Percentiles rank a stretch among this genome's conserved stretches.
phyloP scores from a whole-genome alignment of 2,113 vertebrate genomes.

The Ptychochromis oligacanthus region DNA sequence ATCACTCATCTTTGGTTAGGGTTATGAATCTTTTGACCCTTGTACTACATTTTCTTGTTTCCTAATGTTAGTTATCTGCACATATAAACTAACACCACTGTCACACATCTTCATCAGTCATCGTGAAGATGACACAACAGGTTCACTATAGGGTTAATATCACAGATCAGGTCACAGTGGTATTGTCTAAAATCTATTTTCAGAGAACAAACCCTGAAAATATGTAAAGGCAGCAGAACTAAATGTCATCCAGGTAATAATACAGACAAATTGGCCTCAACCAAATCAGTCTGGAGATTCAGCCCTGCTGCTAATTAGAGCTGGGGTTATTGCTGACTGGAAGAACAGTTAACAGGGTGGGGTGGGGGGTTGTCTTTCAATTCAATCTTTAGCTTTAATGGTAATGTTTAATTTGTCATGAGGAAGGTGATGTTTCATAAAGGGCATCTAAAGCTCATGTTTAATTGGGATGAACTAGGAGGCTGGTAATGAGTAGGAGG shows the following conservation, averaged over 20 bases:
- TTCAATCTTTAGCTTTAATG: slow-evolving; percentile 68
- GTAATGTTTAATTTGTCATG: slow-evolving; percentile 71
- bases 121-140: neutral
- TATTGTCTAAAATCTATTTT: slow-evolving; percentile 19
- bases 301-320: slow-evolving; percentile 66
- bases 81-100: neutral
- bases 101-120: neutral
- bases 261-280: slow-evolving; percentile 62
- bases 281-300: slow-evolving; percentile 63
- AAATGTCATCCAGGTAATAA: slow-evolving; percentile 70
- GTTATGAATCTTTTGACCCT: too few relatives aligned
- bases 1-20: too few relatives aligned
- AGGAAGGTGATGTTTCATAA: slow-evolving; percentile 64
- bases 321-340: slow-evolving; percentile 56
- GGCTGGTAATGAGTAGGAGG: slow-evolving; percentile 33
- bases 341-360: slow-evolving; percentile 33
- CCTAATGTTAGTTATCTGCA: neutral
- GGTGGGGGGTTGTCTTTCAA: slow-evolving; percentile 19
- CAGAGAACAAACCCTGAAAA: slow-evolving; percentile 28
- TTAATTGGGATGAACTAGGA: slow-evolving; percentile 70
- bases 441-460: slow-evolving; percentile 62
- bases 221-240: slow-evolving; percentile 46
- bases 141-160: neutral
- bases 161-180: neutral
- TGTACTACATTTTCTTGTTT: neutral